These are phyloP conservation scores for Manis pentadactyla DNA, from an alignment of 2,797 vertebrate genomes.

Conservation along the genomic window DNA sequence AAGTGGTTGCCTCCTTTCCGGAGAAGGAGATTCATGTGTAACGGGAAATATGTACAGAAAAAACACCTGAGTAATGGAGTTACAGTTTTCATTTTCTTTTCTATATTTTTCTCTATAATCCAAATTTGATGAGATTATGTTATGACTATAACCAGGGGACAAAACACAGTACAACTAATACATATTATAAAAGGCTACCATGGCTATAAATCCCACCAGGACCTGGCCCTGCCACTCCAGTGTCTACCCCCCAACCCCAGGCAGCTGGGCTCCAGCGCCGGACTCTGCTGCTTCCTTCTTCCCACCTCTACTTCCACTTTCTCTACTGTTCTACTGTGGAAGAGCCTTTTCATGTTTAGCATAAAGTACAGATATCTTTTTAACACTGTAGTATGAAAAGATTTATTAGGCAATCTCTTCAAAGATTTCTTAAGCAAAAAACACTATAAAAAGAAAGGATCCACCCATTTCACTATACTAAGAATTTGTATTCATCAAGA, in stretches of 20 bases:
- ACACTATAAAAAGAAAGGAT: background rate
- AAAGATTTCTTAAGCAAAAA: background rate
- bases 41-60: background rate
- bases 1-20: background rate
- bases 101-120: background rate
- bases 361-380: background rate
- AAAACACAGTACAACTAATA: background rate
- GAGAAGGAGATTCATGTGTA: background rate
- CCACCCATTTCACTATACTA: background rate
- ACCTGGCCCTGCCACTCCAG: background rate
- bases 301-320: background rate
- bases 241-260: background rate
- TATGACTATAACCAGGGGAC: background rate
- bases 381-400: background rate
- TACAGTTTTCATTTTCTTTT: background rate
- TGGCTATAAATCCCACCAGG: background rate
- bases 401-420: background rate
- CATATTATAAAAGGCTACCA: background rate
- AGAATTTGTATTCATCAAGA: background rate
- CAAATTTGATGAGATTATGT: background rate
- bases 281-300: background rate
- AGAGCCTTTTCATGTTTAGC: background rate
- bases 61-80: background rate
- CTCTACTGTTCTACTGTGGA: background rate
- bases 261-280: background rate